Evolutionary conservation across 37 sponge, comb jelly and placozoan genomes (phyloP), one percentile per base, ranked within the genome.

Genomic region (Beroe forskalii): DNA sequence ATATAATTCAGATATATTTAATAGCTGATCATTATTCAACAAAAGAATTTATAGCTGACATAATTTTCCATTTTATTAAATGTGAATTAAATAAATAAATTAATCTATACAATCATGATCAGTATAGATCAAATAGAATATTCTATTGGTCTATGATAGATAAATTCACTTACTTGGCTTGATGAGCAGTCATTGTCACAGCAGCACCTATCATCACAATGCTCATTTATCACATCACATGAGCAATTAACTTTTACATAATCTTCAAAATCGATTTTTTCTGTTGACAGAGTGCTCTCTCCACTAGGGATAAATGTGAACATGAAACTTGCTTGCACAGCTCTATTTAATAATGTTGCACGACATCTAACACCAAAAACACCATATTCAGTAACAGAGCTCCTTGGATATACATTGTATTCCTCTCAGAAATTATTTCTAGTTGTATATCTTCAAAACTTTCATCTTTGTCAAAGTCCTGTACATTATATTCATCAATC

Each of bases 151-250:
- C n/a, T n/a, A n/a, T n/a, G n/a, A n/a, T n/a, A n/a, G n/a, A n/a
- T n/a, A n/a, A n/a, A n/a, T n/a, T n/a, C 17, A 55, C 60, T 6
- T 2, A 69, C 72, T 37, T 69, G 72, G 1, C 9, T 0, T 35
- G 28, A 33, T 3, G 72, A 69, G 38, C 72, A 69, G 32, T 69
- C 72, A 19, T 27, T 32, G 32, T 69, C 72, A 69, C 72, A 69
- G 17, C 72, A 69, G 32, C 72, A 69, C 72, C 19, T 33, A 36
- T 1, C 37, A 69, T 69, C 72, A 35, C 72, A 69, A 17, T 32
- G 32, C 1, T 33, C 72, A 35, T 33, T 4, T 8, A 32, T 32
- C 12, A 14, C 12, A 35, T 69, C 38, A 69, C 72, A 69, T 33
- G 72, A 36, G 32, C 72, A 69, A 36, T 2, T 17, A 14, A 69